These are phyloP conservation scores for Mycetomoellerius zeteki DNA, from an alignment of 1,140 invertebrate genomes.

Conservation along the genomic window DNA sequence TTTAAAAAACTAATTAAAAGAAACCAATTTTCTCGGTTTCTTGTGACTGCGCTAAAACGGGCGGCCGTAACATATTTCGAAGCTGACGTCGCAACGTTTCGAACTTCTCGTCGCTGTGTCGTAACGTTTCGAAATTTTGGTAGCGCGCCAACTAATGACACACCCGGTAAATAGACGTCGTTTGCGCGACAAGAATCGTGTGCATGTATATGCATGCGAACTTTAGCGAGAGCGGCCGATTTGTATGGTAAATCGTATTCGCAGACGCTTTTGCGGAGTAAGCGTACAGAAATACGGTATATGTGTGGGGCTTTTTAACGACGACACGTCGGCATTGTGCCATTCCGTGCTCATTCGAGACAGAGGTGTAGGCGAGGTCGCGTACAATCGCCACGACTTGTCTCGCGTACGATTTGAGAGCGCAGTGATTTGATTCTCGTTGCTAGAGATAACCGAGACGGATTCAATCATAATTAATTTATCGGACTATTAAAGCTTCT, in stretches of 20 bases:
- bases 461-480: slow-evolving; percentile 30
- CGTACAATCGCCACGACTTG: slow-evolving; percentile 23
- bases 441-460: background rate
- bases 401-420: slow-evolving; percentile 13
- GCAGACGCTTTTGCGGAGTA: background rate
- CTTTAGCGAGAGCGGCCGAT: slow-evolving; percentile 30
- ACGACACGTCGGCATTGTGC: slow-evolving; percentile 58
- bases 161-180: slow-evolving; percentile 17
- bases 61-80: background rate
- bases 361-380: slow-evolving; percentile 28
- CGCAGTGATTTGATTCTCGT: slow-evolving; percentile 10
- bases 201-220: background rate
- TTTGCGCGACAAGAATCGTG: slow-evolving; percentile 11
- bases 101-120: slow-evolving; percentile 23
- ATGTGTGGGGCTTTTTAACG: slow-evolving; percentile 54
- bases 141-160: slow-evolving; percentile 35
- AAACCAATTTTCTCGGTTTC: background rate
- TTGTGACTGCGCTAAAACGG: background rate
- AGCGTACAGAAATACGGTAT: slow-evolving; percentile 22
- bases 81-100: slow-evolving; percentile 7
- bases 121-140: slow-evolving; percentile 57
- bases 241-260: slow-evolving; percentile 41
- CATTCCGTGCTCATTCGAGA: slow-evolving; percentile 53
- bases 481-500: background rate
- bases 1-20: background rate